Evolutionary conservation across 2,797 vertebrate genomes (phyloP).

Genomic region (Lycodopsis pacificus): DNA sequence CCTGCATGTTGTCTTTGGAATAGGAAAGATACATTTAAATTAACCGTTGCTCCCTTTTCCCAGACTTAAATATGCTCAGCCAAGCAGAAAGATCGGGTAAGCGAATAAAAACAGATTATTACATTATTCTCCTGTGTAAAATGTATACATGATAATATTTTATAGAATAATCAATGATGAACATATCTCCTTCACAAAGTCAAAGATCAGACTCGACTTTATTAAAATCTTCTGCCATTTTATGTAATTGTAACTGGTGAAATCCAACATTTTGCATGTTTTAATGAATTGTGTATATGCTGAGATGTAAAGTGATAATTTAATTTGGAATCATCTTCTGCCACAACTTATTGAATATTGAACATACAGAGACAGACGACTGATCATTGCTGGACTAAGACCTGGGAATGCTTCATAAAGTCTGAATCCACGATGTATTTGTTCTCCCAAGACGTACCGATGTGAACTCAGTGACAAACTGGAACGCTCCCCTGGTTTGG

Average conservation of each 20-base stretch:
- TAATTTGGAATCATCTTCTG: background rate
- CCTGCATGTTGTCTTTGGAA: background rate
- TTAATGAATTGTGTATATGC: too few relatives aligned
- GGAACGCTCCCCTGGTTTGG: conserved; percentile 72
- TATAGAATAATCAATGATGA: background rate
- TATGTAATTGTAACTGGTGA: background rate
- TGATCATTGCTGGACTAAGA: background rate
- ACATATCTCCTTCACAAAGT: background rate
- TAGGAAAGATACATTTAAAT: background rate
- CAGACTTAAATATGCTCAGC: conserved; percentile 59
- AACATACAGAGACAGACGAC: background rate
- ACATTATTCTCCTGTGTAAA: background rate
- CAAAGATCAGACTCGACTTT: background rate
- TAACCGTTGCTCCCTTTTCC: conserved; percentile 3
- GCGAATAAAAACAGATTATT: background rate
- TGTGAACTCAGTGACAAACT: conserved; percentile 66
- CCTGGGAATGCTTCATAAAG: too few relatives aligned
- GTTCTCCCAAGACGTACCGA: conserved; percentile 56
- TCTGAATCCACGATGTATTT: background rate
- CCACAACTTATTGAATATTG: background rate
- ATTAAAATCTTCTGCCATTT: background rate
- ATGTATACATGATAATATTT: background rate
- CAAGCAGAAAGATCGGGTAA: conserved; percentile 54
- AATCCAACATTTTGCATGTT: background rate
- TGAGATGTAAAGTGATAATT: background rate